Conservation (phyloP, 2,797 vertebrate species). For the Megalops cyprinoides region DNA sequence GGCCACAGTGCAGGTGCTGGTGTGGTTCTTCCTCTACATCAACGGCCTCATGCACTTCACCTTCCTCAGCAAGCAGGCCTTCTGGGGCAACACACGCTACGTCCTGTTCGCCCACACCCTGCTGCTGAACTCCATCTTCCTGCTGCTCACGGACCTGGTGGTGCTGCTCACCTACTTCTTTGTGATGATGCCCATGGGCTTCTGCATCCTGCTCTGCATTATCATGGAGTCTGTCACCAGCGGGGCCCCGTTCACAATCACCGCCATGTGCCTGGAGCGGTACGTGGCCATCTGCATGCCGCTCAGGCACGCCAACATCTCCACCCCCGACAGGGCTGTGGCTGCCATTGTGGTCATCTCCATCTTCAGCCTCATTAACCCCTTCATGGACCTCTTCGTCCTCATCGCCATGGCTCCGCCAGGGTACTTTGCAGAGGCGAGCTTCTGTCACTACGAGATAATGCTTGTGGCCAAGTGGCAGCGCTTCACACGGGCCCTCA, state of each 20-base stretch:
- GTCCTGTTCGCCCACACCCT: constrained; percentile 55
- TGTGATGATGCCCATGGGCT: constrained; percentile 45
- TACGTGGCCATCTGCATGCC: constrained; percentile 55
- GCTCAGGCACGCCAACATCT: constrained; percentile 44
- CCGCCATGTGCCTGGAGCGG: constrained; percentile 53
- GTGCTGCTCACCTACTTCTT: constrained; percentile 36
- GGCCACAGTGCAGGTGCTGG: constrained; percentile 41
- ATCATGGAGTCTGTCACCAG: constrained; percentile 36
- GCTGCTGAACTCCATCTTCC: constrained; percentile 40
- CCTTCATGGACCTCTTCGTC: constrained; percentile 42
- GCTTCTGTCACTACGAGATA: constrained; percentile 46
- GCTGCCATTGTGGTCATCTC: constrained; percentile 42
- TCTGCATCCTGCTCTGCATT: constrained; percentile 35
- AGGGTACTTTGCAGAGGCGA: constrained; percentile 37
- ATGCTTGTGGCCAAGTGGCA: constrained; percentile 42
- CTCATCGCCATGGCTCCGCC: constrained; percentile 30
- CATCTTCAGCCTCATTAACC: constrained; percentile 32
- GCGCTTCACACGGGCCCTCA: constrained; percentile 13
- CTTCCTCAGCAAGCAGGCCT: constrained; percentile 47
- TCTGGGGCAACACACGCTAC: constrained; percentile 49
- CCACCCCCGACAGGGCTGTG: constrained; percentile 37
- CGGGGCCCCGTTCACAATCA: constrained; percentile 44
- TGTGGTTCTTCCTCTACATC: constrained; percentile 48
- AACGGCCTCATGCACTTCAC: constrained; percentile 49
- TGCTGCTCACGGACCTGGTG: constrained; percentile 44